phyloP scores from a whole-genome alignment of 2,888 invertebrate species.

The Caenorhabditis sulstoni region DNA sequence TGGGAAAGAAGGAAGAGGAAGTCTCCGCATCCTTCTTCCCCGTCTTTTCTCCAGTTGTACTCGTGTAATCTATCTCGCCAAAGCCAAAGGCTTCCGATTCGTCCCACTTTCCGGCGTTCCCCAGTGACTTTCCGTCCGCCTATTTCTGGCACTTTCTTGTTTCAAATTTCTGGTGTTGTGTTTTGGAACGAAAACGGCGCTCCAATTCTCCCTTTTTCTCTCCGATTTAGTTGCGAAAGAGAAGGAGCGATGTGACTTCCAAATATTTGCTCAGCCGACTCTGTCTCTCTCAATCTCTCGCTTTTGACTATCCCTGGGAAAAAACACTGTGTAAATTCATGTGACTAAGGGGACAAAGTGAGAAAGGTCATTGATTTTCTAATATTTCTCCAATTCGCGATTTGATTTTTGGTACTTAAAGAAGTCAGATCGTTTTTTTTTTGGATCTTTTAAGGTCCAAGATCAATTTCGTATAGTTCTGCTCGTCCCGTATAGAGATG shows the following conservation, averaged over 20 bases:
- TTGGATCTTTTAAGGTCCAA: too few species aligned
- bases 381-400: too few species aligned
- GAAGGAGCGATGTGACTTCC: not conserved
- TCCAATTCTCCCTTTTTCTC: not conserved
- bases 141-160: not conserved
- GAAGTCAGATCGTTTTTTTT: too few species aligned
- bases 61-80: too few species aligned
- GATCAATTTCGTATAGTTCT: slow-evolving; percentile 1
- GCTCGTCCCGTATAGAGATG: not conserved
- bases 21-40: not conserved
- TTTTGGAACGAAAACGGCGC: too few species aligned
- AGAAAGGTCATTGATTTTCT: not conserved
- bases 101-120: too few species aligned
- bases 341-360: not conserved
- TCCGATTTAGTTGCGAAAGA: slow-evolving; percentile 3
- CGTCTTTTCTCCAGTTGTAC: not conserved
- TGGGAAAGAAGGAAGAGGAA: too few species aligned
- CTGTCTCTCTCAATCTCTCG: not conserved
- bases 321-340: slow-evolving; percentile 20
- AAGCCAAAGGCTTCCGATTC: not conserved
- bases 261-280: slow-evolving; percentile 20
- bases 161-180: too few species aligned
- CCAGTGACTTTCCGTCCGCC: not conserved
- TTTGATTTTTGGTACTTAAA: too few species aligned
- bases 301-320: not conserved